Conservation (phyloP, 2,888 invertebrate species). For the Linhomoeus sp. region DNA sequence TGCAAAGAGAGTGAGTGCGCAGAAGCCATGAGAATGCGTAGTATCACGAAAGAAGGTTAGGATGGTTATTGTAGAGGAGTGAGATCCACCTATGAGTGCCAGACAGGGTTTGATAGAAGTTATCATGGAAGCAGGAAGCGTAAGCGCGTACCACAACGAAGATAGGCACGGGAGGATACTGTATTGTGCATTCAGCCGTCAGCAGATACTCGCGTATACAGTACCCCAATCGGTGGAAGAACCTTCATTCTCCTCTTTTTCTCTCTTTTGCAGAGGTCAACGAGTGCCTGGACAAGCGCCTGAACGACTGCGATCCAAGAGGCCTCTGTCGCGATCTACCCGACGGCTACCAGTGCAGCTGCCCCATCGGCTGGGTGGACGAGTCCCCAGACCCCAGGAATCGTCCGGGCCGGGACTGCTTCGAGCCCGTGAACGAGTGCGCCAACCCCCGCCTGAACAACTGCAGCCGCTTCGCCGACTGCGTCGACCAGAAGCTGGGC, state of each 20-base stretch:
- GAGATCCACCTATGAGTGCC: too few relatives aligned
- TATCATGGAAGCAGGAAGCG: too few relatives aligned
- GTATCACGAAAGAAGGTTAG: too few relatives aligned
- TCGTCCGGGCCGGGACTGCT: neutral
- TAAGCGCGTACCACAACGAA: too few relatives aligned
- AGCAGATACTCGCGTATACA: slow-evolving; percentile 26
- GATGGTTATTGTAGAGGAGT: too few relatives aligned
- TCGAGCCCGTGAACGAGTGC: slow-evolving; percentile 18
- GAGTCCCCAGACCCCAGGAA: slow-evolving; percentile 17
- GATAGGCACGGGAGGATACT: too few relatives aligned
- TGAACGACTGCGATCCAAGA: slow-evolving; percentile 23
- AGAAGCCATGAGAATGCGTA: too few relatives aligned
- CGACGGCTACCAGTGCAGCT: slow-evolving; percentile 20
- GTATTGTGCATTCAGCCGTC: too few relatives aligned
- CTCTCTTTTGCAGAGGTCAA: slow-evolving; percentile 11
- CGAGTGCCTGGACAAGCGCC: slow-evolving; percentile 20
- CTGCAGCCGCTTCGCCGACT: slow-evolving; percentile 21
- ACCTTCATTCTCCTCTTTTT: slow-evolving; percentile 17
- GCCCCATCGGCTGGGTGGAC: slow-evolving; percentile 19
- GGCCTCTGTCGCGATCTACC: slow-evolving; percentile 7
- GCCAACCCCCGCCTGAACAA: slow-evolving; percentile 20
- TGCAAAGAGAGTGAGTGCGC: slow-evolving; percentile 9
- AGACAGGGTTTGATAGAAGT: too few relatives aligned
- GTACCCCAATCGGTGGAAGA: slow-evolving; percentile 17
- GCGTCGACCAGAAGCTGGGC: slow-evolving; percentile 17